phyloP scores from a whole-genome alignment of 2,888 invertebrate genomes.

The Hymenopus coronatus region DNA sequence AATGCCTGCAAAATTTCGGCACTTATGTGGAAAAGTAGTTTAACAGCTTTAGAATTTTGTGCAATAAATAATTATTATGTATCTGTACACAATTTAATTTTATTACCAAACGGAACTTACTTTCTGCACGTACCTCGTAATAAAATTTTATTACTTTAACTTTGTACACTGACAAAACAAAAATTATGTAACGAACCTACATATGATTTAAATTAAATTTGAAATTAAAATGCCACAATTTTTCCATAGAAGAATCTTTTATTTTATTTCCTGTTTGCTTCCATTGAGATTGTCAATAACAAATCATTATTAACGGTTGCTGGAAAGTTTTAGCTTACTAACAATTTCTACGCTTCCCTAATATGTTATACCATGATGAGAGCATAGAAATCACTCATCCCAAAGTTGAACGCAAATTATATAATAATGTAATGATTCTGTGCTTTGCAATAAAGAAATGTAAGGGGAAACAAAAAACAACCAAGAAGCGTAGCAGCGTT shows the following conservation, averaged over 20 bases:
- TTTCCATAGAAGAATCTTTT: not conserved
- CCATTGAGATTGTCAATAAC: not conserved
- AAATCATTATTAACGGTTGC: not conserved
- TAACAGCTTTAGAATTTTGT: no score
- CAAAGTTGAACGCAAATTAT: not conserved
- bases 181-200: no score
- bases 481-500: not conserved
- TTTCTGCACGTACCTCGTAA: no score
- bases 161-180: no score
- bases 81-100: no score
- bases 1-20: no score
- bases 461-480: not conserved
- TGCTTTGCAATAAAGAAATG: conserved; percentile 1
- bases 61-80: no score
- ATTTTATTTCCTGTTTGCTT: not conserved
- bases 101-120: no score
- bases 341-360: not conserved
- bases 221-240: not conserved
- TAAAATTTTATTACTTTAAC: no score
- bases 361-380: not conserved
- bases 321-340: not conserved
- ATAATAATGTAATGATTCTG: conserved; percentile 3
- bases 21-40: no score
- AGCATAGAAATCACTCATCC: not conserved
- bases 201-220: no score